Conservation (phyloP, 2,888 invertebrate species). For the Notodonta ziczac region DNA sequence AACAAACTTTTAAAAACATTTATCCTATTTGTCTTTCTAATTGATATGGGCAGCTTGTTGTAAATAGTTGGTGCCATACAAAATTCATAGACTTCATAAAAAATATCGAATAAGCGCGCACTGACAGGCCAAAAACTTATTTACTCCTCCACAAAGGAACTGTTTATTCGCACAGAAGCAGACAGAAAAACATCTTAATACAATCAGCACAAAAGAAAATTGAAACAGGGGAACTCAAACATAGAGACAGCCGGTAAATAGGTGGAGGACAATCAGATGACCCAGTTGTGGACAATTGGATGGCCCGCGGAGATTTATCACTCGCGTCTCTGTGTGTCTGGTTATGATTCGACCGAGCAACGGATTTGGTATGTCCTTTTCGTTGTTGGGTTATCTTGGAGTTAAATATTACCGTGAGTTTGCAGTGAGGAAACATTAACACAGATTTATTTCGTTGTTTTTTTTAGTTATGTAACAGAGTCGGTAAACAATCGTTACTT, state of each 20-base stretch:
- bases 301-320: constrained; percentile 70
- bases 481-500: too few species aligned
- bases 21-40: too few species aligned
- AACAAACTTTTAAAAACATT: too few species aligned
- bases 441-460: too few species aligned
- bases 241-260: constrained; percentile 67
- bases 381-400: constrained; percentile 16
- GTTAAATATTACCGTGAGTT: too few species aligned
- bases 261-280: constrained; percentile 75
- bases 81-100: too few species aligned
- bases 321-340: constrained; percentile 54
- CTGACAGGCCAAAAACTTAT: not conserved
- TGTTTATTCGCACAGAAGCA: constrained; percentile 41
- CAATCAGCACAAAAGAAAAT: constrained; percentile 71
- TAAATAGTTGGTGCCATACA: too few species aligned
- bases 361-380: constrained; percentile 37
- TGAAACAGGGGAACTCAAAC: constrained; percentile 71
- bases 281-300: constrained; percentile 79
- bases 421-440: too few species aligned
- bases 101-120: not conserved
- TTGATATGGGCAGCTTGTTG: too few species aligned
- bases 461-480: too few species aligned
- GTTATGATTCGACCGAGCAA: constrained; percentile 34
- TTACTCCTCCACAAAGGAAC: not conserved
- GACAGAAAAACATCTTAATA: constrained; percentile 68